Percentiles rank a stretch among this genome's conserved stretches.
Conservation (phyloP, 1,140 invertebrate species). For the Drosophila nannoptera region DNA sequence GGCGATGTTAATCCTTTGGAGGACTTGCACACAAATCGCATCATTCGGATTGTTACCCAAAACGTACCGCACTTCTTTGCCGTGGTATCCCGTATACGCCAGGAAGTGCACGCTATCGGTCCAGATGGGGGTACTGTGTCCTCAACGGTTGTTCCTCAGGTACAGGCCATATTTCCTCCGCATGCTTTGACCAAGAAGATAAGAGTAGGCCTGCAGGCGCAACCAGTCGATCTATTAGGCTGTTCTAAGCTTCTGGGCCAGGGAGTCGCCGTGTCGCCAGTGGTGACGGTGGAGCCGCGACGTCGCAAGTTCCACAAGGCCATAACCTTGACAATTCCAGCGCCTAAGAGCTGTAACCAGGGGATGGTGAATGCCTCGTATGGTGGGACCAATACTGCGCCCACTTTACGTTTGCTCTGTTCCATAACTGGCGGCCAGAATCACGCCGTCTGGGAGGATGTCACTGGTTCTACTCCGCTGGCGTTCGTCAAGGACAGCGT, state of each 20-base stretch:
- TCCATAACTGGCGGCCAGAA: constrained; percentile 98
- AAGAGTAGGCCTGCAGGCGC: constrained; percentile 99
- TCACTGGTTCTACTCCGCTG: constrained; percentile 97
- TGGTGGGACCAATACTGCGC: constrained; percentile 88
- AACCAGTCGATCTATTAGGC: constrained; percentile 96
- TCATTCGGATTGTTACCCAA: constrained; percentile 96
- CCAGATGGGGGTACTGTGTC: constrained; percentile 98
- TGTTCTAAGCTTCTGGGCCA: constrained; percentile 97
- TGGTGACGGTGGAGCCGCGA: constrained; percentile 98
- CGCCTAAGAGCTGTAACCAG: constrained; percentile 94
- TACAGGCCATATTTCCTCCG: constrained; percentile 98
- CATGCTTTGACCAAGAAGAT: constrained; percentile 99
- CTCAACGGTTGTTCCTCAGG: constrained; percentile 97
- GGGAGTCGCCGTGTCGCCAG: constrained; percentile 98
- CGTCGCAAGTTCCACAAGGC: constrained; percentile 99
- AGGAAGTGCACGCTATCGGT: constrained; percentile 98
- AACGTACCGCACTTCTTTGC: constrained; percentile 99
- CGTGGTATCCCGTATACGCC: constrained; percentile 97
- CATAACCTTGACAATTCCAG: constrained; percentile 98
- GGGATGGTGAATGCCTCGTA: constrained; percentile 95
- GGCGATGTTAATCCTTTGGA: constrained; percentile 92
- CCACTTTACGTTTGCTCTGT: constrained; percentile 96
- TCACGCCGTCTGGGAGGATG: constrained; percentile 99
- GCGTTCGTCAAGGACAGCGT: constrained; percentile 99
- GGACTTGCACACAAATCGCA: constrained; percentile 89